Base-by-base conservation (phyloP, 2,888 invertebrate genomes). In the Latrodectus hesperus region DNA sequence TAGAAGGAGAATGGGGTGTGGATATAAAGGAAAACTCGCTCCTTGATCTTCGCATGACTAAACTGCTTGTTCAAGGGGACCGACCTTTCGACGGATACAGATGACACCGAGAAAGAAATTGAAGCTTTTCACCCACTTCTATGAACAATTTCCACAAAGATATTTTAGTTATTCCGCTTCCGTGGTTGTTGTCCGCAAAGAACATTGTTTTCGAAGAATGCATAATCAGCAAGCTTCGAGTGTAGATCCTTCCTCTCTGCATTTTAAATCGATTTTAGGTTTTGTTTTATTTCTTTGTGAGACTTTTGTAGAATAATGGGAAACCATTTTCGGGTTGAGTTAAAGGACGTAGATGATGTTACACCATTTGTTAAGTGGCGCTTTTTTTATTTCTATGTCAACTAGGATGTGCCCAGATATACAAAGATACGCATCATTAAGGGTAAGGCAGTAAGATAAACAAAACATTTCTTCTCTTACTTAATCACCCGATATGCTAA, bases 91-190 rank as follows among this genome's bases (percentile, higher is more conserved):
- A 38, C 55, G 65, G 65, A 49, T 65, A 76, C 60, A 64, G 67
- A 76, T 67, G 76, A 51, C 17, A 51, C 65, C 64, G 17, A 16
- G 65, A 65, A 65, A 14, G 76, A 60, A 52, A 67, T 67, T 17
- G 52, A 51, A 51, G 51, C 49, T 76, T 76, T 76, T 76, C 76
- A 65, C 67, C 65, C 52, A 49, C 65, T 65, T 64, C n/a, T 65
- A 22, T 51, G 9, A 64, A 71, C 71, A 71, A 71, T 71, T 67
- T 65, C 49, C 76, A 64, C 49, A 65, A 76, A n/a, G 76, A n/a
- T 76, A 76, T 64, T 76, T 76, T 67, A 51, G 65, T 76, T 51
- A 26, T 52, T 76, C 65, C 52, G 67, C 51, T 64, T n/a, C 64
- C 11, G 5, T 76, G 76, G n/a, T 71, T 71, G 71, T 71, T 68